Evolutionary conservation across 2,113 vertebrate species (phyloP).

Genomic region (Aplodontia rufa): DNA sequence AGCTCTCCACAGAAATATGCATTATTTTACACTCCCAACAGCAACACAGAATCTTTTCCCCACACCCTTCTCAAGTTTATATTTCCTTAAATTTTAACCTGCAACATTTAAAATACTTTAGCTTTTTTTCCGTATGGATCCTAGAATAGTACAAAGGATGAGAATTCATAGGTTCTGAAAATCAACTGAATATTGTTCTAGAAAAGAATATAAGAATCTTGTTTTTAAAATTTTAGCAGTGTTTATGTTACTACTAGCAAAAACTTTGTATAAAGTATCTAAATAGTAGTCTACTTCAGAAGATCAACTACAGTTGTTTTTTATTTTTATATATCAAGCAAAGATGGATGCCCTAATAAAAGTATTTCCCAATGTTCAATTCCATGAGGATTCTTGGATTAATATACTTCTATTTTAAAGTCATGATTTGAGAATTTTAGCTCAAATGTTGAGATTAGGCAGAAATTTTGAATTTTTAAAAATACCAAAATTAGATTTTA

Average conservation of each 20-base stretch:
- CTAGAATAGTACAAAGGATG: not conserved
- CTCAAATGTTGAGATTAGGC: not conserved
- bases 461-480: not conserved
- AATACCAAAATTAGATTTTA: constrained; percentile 43
- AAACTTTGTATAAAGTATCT: not conserved
- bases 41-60: not conserved
- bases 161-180: not conserved
- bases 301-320: not conserved
- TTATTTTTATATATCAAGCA: constrained; percentile 36
- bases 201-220: not conserved
- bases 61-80: not conserved
- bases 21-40: not conserved
- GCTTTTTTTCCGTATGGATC: not conserved
- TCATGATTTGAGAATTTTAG: constrained; percentile 30
- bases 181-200: not conserved
- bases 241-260: not conserved
- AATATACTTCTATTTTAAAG: constrained; percentile 46
- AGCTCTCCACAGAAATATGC: not conserved
- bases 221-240: not conserved
- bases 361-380: constrained; percentile 18
- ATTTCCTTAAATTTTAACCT: not conserved
- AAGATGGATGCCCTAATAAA: constrained; percentile 19
- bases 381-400: not conserved
- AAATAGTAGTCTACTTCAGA: not conserved
- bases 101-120: constrained; percentile 28